Conservation (phyloP, 2,888 invertebrate genomes). For the Dorcus parallelipipedus region DNA sequence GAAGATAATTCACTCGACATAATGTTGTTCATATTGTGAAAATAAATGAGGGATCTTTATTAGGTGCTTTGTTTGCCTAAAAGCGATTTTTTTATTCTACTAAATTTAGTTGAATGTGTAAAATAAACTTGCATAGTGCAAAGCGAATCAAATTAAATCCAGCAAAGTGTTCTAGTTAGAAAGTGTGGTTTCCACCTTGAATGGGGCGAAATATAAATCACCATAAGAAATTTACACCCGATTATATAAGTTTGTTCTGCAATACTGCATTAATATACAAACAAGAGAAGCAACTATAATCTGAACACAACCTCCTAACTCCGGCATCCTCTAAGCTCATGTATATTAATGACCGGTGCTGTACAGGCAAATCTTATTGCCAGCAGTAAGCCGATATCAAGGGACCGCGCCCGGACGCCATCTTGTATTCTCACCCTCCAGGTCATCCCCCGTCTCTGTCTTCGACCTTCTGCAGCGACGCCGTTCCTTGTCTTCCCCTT, state of each 20-base stretch:
- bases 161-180: no score
- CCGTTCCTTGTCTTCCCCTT: conserved; percentile 34
- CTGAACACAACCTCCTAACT: conserved; percentile 30
- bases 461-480: conserved; percentile 25
- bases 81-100: no score
- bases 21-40: no score
- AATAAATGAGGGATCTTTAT: no score
- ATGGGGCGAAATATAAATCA: not conserved
- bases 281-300: conserved; percentile 28
- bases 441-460: conserved; percentile 29
- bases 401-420: conserved; percentile 47
- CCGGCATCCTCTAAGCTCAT: conserved; percentile 41
- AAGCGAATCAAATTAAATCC: no score
- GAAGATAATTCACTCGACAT: no score
- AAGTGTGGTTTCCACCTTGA: no score
- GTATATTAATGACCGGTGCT: conserved; percentile 49
- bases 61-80: no score
- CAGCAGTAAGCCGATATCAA: conserved; percentile 48
- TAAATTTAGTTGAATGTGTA: no score
- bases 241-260: conserved; percentile 14
- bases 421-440: conserved; percentile 41
- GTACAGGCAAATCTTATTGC: conserved; percentile 50
- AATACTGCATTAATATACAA: conserved; percentile 24
- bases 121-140: no score
- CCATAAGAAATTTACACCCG: conserved; percentile 17